These are phyloP conservation scores for Rhyzopertha dominica DNA, from an alignment of 1,140 invertebrate genomes.

Conservation along the genomic window DNA sequence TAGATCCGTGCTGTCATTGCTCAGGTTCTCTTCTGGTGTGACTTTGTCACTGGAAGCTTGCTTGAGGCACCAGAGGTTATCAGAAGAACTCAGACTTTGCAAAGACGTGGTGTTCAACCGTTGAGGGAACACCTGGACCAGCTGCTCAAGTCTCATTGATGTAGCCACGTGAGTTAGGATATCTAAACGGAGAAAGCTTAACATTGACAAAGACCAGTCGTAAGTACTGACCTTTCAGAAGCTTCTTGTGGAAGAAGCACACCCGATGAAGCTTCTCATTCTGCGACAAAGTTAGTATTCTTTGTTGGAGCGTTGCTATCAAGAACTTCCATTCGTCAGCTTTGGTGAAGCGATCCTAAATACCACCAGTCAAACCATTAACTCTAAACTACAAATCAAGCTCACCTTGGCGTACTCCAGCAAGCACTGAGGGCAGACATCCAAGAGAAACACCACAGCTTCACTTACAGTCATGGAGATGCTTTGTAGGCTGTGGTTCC, in stretches of 20 bases:
- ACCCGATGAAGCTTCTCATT: constrained; percentile 42
- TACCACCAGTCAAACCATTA: not conserved
- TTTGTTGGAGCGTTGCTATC: constrained; percentile 47
- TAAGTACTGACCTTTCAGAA: constrained; percentile 47
- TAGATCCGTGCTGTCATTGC: constrained; percentile 28
- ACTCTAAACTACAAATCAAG: constrained; percentile 7
- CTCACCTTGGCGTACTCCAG: constrained; percentile 54
- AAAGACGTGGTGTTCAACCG: constrained; percentile 39
- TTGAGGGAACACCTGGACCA: constrained; percentile 49
- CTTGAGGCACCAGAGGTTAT: too few species aligned
- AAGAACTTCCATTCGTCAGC: constrained; percentile 52
- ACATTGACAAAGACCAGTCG: constrained; percentile 3
- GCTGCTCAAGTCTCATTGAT: constrained; percentile 47
- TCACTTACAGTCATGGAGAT: constrained; percentile 36
- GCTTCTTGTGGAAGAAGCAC: constrained; percentile 48
- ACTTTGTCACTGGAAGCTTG: too few species aligned
- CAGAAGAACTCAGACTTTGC: too few species aligned
- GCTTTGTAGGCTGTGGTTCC: constrained; percentile 34
- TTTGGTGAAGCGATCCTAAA: constrained; percentile 50
- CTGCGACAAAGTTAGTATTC: constrained; percentile 43
- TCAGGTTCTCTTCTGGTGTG: too few species aligned
- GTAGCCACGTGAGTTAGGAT: constrained; percentile 49
- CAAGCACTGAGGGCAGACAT: constrained; percentile 54
- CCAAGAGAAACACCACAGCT: constrained; percentile 44
- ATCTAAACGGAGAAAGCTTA: constrained; percentile 43